Conservation (phyloP, 2,797 vertebrate species). For the Micromesistius poutassou region DNA sequence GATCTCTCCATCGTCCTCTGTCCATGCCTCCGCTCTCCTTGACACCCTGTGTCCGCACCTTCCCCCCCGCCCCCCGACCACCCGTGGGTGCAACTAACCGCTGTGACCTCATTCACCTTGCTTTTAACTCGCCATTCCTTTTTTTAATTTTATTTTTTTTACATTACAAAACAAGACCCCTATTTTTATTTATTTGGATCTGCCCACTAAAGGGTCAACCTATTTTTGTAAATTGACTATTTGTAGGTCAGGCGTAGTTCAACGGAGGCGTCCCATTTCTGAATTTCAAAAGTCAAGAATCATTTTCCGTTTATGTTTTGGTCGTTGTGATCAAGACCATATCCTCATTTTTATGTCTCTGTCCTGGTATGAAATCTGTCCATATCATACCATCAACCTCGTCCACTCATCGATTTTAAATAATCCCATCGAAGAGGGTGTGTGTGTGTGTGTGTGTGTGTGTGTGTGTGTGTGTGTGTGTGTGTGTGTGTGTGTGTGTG, state of each 20-base stretch:
- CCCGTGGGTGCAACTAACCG: neutral
- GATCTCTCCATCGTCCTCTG: neutral
- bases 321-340: too few species aligned
- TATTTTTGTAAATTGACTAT: neutral
- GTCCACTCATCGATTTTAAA: neutral
- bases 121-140: neutral
- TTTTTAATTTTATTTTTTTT: neutral
- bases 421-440: neutral
- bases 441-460: neutral
- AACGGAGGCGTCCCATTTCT: neutral
- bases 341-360: too few species aligned
- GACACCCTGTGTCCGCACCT: neutral
- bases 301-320: neutral
- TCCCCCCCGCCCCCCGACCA: too few species aligned
- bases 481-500: constrained; percentile 1
- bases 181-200: neutral
- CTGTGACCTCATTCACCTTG: neutral
- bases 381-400: neutral
- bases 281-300: too few species aligned
- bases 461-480: constrained; percentile 2
- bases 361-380: neutral
- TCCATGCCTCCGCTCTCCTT: neutral
- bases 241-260: neutral
- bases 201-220: neutral
- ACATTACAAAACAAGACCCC: neutral